Evolutionary conservation across 2,113 vertebrate genomes (phyloP), one percentile per base, ranked within the genome.

Genomic region (Pygoscelis adeliae): DNA sequence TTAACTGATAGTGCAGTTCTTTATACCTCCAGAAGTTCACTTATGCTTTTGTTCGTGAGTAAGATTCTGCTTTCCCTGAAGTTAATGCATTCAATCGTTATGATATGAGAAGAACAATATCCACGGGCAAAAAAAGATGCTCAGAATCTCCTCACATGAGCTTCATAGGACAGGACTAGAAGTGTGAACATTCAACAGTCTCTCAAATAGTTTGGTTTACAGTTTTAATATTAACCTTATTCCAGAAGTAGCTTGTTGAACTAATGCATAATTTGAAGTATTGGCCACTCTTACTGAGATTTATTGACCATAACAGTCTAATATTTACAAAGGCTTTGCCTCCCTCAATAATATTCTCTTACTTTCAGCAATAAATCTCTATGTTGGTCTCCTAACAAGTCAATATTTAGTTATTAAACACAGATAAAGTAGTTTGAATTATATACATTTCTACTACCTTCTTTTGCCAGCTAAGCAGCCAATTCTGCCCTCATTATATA

Each of bases 341-440:
- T 93, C 46, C 46, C 36, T 91, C 58, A 36, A 34, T 80, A 92
- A 38, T 66, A 82, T 70, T 82, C 40, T 87, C 56, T 76, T 80
- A 47, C n/a, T 80, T 77, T 66, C 34, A 77, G 67, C 65, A 77
- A 74, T 96, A 93, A 88, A 89, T 91, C 65, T 96, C 46, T 79
- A 2, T 89, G 20, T 47, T 79, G 27, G n/a, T 74, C 49, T 84
- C 38, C 38, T 46, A 89, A 59, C 19, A 92, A 91, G 67, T 87
- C 92, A 80, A 77, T 92, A 94, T 26, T 53, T 87, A 42, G 20
- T 56, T 94, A 84, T 83, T 86, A 88, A 81, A 85, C 29, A 89
- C 10, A 69, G 27, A 89, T 76, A 88, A 87, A 93, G 9, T 71
- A 66, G 5, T 70, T 74, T 90, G 58, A 90, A 89, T 80, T 58